Percentiles rank a stretch among this genome's conserved stretches.
phyloP scores from a whole-genome alignment of 2,113 vertebrate genomes.

The Illadopsis cleaveri region DNA sequence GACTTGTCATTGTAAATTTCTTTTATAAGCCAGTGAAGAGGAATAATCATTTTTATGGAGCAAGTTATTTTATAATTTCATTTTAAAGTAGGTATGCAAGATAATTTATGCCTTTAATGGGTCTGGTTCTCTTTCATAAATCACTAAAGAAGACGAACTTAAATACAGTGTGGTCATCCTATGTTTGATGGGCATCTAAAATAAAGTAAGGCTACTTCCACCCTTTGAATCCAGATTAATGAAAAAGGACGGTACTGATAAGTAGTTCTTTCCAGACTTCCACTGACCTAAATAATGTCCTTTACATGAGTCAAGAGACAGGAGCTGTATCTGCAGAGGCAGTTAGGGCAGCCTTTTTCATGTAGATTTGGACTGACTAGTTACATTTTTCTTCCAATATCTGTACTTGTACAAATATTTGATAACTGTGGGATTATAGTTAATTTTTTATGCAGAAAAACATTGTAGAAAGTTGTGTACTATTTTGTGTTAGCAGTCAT shows the following conservation, averaged over 20 bases:
- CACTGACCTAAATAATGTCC: not conserved
- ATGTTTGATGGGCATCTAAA: not conserved
- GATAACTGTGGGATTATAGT: not conserved
- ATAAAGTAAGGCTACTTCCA: not conserved
- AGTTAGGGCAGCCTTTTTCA: not conserved
- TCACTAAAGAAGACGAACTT: not conserved
- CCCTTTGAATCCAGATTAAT: not conserved
- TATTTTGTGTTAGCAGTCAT: not conserved
- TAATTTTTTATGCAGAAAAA: not conserved
- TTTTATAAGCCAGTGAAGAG: not conserved
- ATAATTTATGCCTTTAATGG: conserved; percentile 22
- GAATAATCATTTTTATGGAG: conserved; percentile 9
- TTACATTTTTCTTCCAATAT: not conserved
- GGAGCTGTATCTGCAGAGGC: not conserved
- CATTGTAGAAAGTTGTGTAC: not conserved
- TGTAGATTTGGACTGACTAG: not conserved
- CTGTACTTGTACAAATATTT: not conserved
- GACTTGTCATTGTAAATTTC: not conserved
- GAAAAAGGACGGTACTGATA: not conserved
- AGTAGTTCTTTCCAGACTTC: not conserved
- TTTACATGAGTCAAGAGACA: not conserved
- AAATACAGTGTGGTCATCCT: not conserved
- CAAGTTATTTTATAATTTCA: not conserved
- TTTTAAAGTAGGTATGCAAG: not conserved
- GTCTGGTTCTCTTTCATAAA: conserved; percentile 1